A percentile compares a stretch with the other conserved stretches of the same genome.
These are phyloP conservation scores for Thunnus thynnus DNA, from an alignment of 2,113 vertebrate genomes.

Conservation along the genomic window DNA sequence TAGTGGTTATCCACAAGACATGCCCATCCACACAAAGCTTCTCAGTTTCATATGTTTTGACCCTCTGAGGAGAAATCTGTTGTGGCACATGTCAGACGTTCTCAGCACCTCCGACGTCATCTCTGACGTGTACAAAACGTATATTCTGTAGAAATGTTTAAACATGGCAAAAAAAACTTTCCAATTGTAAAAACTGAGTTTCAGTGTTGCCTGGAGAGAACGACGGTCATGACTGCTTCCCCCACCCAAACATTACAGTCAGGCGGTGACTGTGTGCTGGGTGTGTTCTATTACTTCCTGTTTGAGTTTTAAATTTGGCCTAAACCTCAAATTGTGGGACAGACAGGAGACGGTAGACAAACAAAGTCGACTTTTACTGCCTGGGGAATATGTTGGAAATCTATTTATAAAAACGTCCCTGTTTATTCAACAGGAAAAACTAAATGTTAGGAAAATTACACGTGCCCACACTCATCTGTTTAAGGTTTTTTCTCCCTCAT, in stretches of 20 bases:
- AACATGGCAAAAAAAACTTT: constrained; percentile 11
- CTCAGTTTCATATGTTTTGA: constrained; percentile 2
- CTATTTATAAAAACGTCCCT: not conserved
- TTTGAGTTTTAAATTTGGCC: constrained; percentile 71
- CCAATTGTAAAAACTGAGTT: not conserved
- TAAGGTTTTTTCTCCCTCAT: not conserved
- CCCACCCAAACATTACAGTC: constrained; percentile 24
- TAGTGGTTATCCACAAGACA: constrained; percentile 53
- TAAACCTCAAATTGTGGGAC: constrained; percentile 60
- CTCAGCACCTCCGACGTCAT: not conserved
- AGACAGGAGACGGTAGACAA: constrained; percentile 53
- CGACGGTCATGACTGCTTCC: not conserved
- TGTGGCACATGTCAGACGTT: not conserved
- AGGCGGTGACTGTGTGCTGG: constrained; percentile 22
- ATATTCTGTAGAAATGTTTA: constrained; percentile 1
- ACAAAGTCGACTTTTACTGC: constrained; percentile 38
- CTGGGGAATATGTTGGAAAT: constrained; percentile 14
- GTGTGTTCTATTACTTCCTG: constrained; percentile 66
- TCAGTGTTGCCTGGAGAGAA: constrained; percentile 2
- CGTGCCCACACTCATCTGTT: not conserved
- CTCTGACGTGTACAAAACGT: not conserved
- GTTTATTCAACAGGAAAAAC: not conserved
- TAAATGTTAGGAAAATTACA: not conserved
- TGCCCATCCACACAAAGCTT: constrained; percentile 35
- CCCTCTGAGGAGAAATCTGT: not conserved